Percentiles rank a stretch among this genome's conserved stretches.
Evolutionary conservation across 2,888 invertebrate species (phyloP).

Genomic region (Polietes domitor): DNA sequence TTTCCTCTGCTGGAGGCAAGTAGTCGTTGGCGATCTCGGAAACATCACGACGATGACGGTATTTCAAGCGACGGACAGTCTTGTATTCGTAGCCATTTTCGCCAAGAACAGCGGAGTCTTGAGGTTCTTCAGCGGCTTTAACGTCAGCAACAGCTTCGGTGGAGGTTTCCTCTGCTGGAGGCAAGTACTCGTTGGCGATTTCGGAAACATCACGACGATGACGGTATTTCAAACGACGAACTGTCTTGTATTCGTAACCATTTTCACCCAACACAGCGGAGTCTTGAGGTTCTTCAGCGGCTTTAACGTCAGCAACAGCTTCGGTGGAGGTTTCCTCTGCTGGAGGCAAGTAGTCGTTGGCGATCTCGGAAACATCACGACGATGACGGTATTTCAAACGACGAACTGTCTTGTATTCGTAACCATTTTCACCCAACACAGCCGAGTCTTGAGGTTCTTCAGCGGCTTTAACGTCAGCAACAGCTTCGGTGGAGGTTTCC

Average conservation of each 20-base stretch:
- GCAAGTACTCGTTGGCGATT: constrained; percentile 63
- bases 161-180: constrained; percentile 66
- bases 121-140: constrained; percentile 24
- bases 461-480: constrained; percentile 14
- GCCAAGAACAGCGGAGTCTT: constrained; percentile 48
- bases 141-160: constrained; percentile 23
- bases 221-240: constrained; percentile 63
- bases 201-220: constrained; percentile 68
- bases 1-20: constrained; percentile 61
- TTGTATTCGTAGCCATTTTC: constrained; percentile 64
- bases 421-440: constrained; percentile 46
- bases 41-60: constrained; percentile 68
- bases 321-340: constrained; percentile 28
- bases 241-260: constrained; percentile 70
- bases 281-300: background rate
- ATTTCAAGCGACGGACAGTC: constrained; percentile 58
- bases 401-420: constrained; percentile 63
- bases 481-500: constrained; percentile 52
- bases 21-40: constrained; percentile 73
- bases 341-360: constrained; percentile 72
- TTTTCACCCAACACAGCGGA: constrained; percentile 57
- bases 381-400: constrained; percentile 59
- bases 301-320: constrained; percentile 36
- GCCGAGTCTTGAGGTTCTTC: constrained; percentile 42
- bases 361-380: constrained; percentile 71